Percentiles rank a stretch among this genome's conserved stretches.
phyloP scores from a whole-genome alignment of 2,113 vertebrate species.

The Limanda limanda region DNA sequence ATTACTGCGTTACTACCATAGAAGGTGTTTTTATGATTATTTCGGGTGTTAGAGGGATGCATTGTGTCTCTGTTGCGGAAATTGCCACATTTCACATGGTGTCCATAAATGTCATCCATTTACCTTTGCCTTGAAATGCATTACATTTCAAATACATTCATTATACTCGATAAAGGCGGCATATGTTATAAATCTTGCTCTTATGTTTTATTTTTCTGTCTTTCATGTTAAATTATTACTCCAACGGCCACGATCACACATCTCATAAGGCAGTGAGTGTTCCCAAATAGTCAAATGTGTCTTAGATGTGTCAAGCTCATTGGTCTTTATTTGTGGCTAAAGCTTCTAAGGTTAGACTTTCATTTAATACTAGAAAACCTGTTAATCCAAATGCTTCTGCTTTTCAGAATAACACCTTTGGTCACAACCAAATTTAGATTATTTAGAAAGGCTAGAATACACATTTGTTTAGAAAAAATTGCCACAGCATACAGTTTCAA shows the following conservation, averaged over 20 bases:
- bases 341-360: conserved; percentile 23
- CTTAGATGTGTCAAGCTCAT: background rate
- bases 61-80: background rate
- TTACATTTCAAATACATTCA: background rate
- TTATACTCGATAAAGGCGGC: background rate
- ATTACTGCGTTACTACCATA: conserved; percentile 8
- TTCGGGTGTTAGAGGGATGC: background rate
- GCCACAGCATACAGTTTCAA: background rate
- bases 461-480: background rate
- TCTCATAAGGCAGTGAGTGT: too few relatives aligned
- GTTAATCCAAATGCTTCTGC: background rate
- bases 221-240: background rate
- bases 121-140: background rate
- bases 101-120: conserved; percentile 1
- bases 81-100: background rate
- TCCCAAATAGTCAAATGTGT: too few relatives aligned
- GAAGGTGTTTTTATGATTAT: conserved; percentile 14
- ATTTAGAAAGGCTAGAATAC: background rate
- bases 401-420: background rate
- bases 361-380: conserved; percentile 5
- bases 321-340: conserved; percentile 24
- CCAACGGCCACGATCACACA: too few relatives aligned
- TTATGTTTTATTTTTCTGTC: background rate
- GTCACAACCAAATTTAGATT: background rate
- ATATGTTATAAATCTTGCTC: background rate